Base-by-base conservation (phyloP, 2,113 vertebrate species). In the Circaetus gallicus region DNA sequence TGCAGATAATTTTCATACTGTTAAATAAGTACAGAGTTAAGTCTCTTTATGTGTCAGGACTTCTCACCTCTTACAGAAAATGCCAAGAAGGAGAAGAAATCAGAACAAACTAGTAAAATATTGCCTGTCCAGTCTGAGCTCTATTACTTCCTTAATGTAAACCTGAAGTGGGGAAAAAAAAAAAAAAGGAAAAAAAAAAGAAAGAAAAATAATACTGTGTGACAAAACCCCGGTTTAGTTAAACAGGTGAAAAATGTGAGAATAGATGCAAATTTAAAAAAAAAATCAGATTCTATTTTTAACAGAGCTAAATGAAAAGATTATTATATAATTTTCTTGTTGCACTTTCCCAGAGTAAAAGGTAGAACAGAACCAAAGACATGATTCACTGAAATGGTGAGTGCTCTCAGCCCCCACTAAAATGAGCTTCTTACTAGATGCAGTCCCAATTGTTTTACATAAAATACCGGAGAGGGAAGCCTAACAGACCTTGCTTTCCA, bases 291-390 rank as follows among this genome's bases (percentile, higher is more conserved):
- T 49, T 93, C 6, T 66, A 52, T 77, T 88, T 96, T 94, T 82
- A 96, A 93, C 61, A 81, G 40, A 93, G 58, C 49, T 90, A 95
- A 97, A 97, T 82, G 20, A 91, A 47, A 43, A 42, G 8, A 91
- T 94, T 84, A 85, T 85, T 81, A 86, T 95, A 77, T 50, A 53
- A 80, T n/a, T 76, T 86, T 94, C 38, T 82, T 94, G 8, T 65
- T 93, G 17, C 16, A 74, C 45, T 80, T 97, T 93, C 11, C 36
- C 58, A 74, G 38, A 91, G 19, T 69, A 91, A 81, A 95, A 95
- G 8, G 17, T 9, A 92, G 11, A 91, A 94, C 10, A 71, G 62
- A 96, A 86, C 6, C 20, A 72, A 55, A 77, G 16, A 55, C 9
- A 29, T 50, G 61, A 66, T 81, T 73, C 22, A 55, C 22, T 55